A percentile compares a stretch with the other conserved stretches of the same genome.
Evolutionary conservation across 2,797 vertebrate genomes (phyloP).

Genomic region (Atherinosoma microstoma): DNA sequence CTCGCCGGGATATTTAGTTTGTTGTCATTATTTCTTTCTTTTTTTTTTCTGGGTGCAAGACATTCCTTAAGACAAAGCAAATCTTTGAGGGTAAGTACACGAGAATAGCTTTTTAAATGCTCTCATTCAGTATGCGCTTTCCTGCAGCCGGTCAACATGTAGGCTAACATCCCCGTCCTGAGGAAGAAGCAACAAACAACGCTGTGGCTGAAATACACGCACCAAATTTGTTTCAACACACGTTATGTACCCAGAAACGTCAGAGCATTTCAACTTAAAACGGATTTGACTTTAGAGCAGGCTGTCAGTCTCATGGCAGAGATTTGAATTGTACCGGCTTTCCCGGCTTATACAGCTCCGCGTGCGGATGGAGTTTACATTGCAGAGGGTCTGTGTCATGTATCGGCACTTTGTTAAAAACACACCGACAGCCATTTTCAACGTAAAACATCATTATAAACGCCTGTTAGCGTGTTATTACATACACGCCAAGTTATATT

Average conservation of each 20-base stretch:
- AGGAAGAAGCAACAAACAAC: slow-evolving; percentile 30
- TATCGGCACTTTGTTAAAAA: background rate
- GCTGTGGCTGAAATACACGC: slow-evolving; percentile 12
- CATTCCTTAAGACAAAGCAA: slow-evolving; percentile 39
- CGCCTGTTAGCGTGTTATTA: background rate
- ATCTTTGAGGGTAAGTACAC: slow-evolving; percentile 60
- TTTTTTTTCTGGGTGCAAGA: background rate
- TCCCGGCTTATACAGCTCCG: slow-evolving; percentile 47
- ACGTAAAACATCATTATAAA: background rate
- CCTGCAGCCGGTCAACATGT: background rate
- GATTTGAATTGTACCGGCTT: slow-evolving; percentile 62
- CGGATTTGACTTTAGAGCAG: accelerated
- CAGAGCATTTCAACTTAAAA: accelerated
- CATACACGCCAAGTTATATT: background rate
- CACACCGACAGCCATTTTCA: background rate
- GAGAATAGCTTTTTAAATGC: background rate
- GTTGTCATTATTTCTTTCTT: background rate
- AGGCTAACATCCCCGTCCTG: slow-evolving; percentile 2
- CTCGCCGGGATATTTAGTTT: slow-evolving; percentile 60
- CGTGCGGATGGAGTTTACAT: slow-evolving; percentile 29
- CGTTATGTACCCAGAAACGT: accelerated
- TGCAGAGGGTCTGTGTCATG: background rate
- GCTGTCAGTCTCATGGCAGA: slow-evolving; percentile 18
- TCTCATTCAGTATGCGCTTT: background rate
- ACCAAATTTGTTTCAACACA: background rate